Conservation (phyloP, 2,113 vertebrate species). For the Labeo catla region DNA sequence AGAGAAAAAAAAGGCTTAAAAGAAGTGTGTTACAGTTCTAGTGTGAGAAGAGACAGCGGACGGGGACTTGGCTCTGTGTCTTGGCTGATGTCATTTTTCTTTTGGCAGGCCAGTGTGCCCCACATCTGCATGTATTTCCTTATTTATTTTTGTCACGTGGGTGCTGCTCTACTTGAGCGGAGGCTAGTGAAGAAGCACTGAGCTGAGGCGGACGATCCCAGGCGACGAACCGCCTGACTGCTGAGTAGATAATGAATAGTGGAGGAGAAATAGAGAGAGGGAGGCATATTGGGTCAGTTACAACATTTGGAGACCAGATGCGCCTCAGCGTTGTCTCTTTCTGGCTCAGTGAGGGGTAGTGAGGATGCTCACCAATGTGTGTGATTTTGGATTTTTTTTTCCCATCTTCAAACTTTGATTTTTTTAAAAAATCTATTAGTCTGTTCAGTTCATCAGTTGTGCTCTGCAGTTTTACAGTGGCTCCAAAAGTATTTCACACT, state of each 20-base stretch:
- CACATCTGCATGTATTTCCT: conserved; percentile 68
- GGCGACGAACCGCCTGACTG: conserved; percentile 69
- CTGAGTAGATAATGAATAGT: conserved; percentile 59
- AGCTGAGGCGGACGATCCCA: conserved; percentile 58
- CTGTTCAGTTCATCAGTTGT: neutral
- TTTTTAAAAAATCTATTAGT: too few relatives aligned
- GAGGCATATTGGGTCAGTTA: conserved; percentile 64
- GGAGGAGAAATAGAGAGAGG: conserved; percentile 64
- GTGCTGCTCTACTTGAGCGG: conserved; percentile 25
- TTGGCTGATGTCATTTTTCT: conserved; percentile 59
- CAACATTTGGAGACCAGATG: conserved; percentile 82
- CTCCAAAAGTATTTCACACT: neutral
- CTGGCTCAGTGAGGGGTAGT: conserved; percentile 61
- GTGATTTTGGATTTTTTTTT: neutral
- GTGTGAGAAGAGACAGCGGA: neutral
- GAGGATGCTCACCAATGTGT: neutral
- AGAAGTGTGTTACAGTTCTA: conserved; percentile 46
- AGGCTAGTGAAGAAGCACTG: conserved; percentile 18
- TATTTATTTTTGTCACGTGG: conserved; percentile 81
- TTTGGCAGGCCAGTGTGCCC: conserved; percentile 52
- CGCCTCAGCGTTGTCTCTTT: conserved; percentile 68
- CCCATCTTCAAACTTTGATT: neutral
- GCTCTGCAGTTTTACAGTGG: neutral
- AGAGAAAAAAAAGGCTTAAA: conserved; percentile 39
- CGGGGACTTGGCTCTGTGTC: conserved; percentile 28